Evolutionary conservation across 2,888 invertebrate species (phyloP).

Genomic region (Teinopalpus imperialis): DNA sequence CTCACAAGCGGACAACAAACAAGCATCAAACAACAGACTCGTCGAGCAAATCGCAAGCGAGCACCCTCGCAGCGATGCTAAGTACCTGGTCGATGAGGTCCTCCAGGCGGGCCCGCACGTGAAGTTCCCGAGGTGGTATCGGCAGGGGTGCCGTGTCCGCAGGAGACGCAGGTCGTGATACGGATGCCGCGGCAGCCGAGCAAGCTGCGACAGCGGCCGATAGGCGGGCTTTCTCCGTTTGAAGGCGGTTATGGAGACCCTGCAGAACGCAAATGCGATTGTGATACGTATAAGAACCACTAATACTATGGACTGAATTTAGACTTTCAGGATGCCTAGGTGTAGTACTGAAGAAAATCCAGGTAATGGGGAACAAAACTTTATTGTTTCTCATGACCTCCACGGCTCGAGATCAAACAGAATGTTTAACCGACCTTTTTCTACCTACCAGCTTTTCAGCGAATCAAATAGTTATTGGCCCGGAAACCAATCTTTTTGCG

Average conservation of each 20-base stretch:
- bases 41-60: constrained; percentile 46
- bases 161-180: constrained; percentile 94
- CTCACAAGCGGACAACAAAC: not conserved
- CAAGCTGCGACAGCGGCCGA: constrained; percentile 95
- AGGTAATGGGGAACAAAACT: too few species aligned
- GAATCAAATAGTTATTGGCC: too few species aligned
- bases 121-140: constrained; percentile 91
- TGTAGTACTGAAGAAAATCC: too few species aligned
- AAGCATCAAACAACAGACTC: constrained; percentile 11
- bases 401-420: too few species aligned
- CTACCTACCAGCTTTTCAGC: too few species aligned
- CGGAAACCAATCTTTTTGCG: too few species aligned
- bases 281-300: too few species aligned
- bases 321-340: too few species aligned
- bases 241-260: constrained; percentile 92
- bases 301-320: too few species aligned
- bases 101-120: constrained; percentile 92
- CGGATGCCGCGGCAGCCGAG: constrained; percentile 95
- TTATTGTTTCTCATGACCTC: too few species aligned
- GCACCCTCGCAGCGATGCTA: constrained; percentile 39
- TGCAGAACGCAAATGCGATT: too few species aligned
- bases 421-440: too few species aligned
- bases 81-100: constrained; percentile 96
- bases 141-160: constrained; percentile 92
- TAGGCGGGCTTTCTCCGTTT: constrained; percentile 92